Evolutionary conservation across 2,113 vertebrate species (phyloP).

Genomic region (Nothobranchius furzeri): DNA sequence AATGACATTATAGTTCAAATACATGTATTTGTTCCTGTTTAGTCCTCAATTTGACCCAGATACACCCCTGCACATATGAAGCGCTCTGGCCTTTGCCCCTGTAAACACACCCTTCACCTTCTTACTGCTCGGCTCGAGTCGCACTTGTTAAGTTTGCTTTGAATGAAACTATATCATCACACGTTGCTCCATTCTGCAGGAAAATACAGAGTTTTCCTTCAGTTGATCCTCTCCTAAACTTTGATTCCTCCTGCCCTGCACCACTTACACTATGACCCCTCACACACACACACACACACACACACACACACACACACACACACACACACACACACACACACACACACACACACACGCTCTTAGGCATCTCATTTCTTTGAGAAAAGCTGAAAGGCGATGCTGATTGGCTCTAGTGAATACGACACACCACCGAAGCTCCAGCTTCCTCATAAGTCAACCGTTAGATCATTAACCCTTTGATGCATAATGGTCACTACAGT

Average conservation of each 20-base stretch:
- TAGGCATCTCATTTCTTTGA: constrained; percentile 28
- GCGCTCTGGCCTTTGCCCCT: constrained; percentile 21
- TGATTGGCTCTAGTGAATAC: constrained; percentile 59
- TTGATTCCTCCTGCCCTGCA: constrained; percentile 45
- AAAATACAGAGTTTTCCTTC: constrained; percentile 14
- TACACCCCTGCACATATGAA: constrained; percentile 31
- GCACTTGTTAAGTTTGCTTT: constrained; percentile 20
- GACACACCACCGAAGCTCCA: constrained; percentile 52
- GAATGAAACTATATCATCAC: constrained; percentile 11
- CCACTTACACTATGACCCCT: constrained; percentile 15
- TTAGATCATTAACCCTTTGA: constrained; percentile 30
- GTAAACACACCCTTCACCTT: constrained; percentile 38
- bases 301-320: neutral
- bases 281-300: constrained; percentile 15
- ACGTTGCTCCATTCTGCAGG: constrained; percentile 13
- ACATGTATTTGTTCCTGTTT: constrained; percentile 28
- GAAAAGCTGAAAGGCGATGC: constrained; percentile 41
- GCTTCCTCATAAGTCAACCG: constrained; percentile 24
- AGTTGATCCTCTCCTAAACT: constrained; percentile 38
- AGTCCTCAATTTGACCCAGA: constrained; percentile 25
- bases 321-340: constrained; percentile 12
- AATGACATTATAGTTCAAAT: constrained; percentile 54
- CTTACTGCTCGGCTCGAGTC: constrained; percentile 8
- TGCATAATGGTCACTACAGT: too few relatives aligned
- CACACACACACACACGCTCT: constrained; percentile 6